These are phyloP conservation scores for Drosophila funebris DNA, from an alignment of 1,140 invertebrate genomes.

Conservation along the genomic window DNA sequence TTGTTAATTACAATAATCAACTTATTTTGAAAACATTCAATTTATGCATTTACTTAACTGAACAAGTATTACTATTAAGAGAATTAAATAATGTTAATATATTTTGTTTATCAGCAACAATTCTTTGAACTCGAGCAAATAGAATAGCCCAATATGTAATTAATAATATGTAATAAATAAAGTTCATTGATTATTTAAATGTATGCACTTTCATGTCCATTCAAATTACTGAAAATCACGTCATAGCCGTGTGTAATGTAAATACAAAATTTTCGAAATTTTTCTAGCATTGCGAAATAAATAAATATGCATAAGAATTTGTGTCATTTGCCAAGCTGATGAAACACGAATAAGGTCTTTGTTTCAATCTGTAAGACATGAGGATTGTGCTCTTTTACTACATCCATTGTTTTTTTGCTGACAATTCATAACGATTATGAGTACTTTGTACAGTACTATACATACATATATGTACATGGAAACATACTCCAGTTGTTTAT, in stretches of 20 bases:
- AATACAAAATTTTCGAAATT: not conserved
- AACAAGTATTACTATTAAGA: no score
- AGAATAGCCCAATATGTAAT: no score
- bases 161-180: not conserved
- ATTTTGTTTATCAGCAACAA: no score
- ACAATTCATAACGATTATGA: not conserved
- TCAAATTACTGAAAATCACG: not conserved
- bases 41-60: no score
- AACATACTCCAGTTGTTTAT: slow-evolving; percentile 8
- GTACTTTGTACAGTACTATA: slow-evolving; percentile 4
- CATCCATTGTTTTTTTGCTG: slow-evolving; percentile 8
- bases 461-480: not conserved
- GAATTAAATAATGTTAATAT: no score
- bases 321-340: not conserved
- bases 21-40: not conserved
- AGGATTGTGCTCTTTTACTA: not conserved
- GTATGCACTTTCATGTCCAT: not conserved
- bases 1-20: not conserved
- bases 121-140: no score
- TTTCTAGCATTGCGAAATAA: slow-evolving; percentile 6
- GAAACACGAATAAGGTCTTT: not conserved
- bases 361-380: not conserved
- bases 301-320: slow-evolving; percentile 13
- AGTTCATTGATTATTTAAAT: no score
- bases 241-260: not conserved